A percentile compares a stretch with the other conserved stretches of the same genome.
These are phyloP conservation scores for Montipora efflorescens DNA, from an alignment of 64 coral and sea anemone genomes.

Conservation along the genomic window DNA sequence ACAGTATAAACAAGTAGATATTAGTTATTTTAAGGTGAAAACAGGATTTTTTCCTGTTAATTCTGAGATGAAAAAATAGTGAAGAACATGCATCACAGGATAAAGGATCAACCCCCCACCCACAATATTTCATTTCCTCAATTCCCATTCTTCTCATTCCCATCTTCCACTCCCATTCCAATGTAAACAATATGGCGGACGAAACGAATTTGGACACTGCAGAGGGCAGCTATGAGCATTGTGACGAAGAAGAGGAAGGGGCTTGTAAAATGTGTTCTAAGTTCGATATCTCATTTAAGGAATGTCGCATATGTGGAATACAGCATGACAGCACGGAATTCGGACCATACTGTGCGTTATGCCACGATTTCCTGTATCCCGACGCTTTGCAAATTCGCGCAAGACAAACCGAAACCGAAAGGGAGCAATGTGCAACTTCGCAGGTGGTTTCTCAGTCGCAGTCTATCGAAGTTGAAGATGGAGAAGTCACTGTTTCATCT, in stretches of 20 bases:
- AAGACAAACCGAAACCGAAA: not conserved
- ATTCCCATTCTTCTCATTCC: not conserved
- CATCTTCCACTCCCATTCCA: too few relatives aligned
- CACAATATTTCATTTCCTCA: not conserved
- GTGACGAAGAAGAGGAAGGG: not conserved
- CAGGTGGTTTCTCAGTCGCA: not conserved
- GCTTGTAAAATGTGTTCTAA: not conserved
- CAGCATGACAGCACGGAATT: slow-evolving; percentile 43
- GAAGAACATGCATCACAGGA: too few relatives aligned
- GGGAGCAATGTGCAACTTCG: not conserved
- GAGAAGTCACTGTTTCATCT: not conserved
- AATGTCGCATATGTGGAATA: slow-evolving; percentile 52
- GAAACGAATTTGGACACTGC: not conserved
- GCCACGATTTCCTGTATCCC: slow-evolving; percentile 63
- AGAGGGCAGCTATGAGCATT: not conserved
- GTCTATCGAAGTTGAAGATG: not conserved
- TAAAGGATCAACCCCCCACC: too few relatives aligned
- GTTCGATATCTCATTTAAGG: slow-evolving; percentile 28
- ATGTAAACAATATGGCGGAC: slow-evolving; percentile 36
- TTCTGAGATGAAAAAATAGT: too few relatives aligned
- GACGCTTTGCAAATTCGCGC: not conserved
- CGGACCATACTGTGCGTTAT: slow-evolving; percentile 55
- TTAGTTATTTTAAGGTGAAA: too few relatives aligned
- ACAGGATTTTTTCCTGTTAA: too few relatives aligned
- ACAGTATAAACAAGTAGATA: too few relatives aligned